A percentile compares a stretch with the other conserved stretches of the same genome.
phyloP scores from a whole-genome alignment of 2,888 invertebrate genomes.

The Temnothorax ravouxi region DNA sequence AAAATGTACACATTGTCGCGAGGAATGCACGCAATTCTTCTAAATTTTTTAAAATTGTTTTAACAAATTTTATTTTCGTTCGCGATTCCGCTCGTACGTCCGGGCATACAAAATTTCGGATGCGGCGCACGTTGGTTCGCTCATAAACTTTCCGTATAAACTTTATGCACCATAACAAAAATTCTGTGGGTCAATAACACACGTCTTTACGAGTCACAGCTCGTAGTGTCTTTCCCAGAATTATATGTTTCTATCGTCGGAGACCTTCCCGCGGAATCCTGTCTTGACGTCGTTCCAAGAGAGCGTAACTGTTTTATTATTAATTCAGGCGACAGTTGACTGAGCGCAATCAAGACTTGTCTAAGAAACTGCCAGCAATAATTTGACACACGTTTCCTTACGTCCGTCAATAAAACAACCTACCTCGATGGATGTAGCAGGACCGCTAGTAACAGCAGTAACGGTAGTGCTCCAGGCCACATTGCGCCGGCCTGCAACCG shows the following conservation, averaged over 20 bases:
- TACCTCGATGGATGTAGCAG: slow-evolving; percentile 84
- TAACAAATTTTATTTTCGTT: too few relatives aligned
- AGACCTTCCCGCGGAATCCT: neutral
- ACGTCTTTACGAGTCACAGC: slow-evolving; percentile 23
- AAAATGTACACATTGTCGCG: neutral
- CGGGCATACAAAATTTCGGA: neutral
- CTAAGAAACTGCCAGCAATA: neutral
- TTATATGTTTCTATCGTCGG: neutral
- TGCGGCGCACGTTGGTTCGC: neutral
- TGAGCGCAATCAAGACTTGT: neutral
- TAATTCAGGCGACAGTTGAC: slow-evolving; percentile 15
- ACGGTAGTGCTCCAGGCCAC: slow-evolving; percentile 86
- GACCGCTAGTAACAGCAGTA: slow-evolving; percentile 84
- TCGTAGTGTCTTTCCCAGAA: neutral
- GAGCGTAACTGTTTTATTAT: slow-evolving; percentile 3
- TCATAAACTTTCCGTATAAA: slow-evolving; percentile 19
- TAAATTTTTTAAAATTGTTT: neutral
- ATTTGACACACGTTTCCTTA: neutral
- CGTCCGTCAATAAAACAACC: slow-evolving; percentile 56
- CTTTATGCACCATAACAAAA: slow-evolving; percentile 33
- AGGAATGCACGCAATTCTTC: neutral
- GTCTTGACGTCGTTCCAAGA: slow-evolving; percentile 35
- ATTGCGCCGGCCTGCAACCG: slow-evolving; percentile 85
- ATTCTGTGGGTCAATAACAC: slow-evolving; percentile 31
- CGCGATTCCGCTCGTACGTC: neutral